Evolutionary conservation across 2,113 vertebrate genomes (phyloP).

Genomic region (Albula glossodonta): DNA sequence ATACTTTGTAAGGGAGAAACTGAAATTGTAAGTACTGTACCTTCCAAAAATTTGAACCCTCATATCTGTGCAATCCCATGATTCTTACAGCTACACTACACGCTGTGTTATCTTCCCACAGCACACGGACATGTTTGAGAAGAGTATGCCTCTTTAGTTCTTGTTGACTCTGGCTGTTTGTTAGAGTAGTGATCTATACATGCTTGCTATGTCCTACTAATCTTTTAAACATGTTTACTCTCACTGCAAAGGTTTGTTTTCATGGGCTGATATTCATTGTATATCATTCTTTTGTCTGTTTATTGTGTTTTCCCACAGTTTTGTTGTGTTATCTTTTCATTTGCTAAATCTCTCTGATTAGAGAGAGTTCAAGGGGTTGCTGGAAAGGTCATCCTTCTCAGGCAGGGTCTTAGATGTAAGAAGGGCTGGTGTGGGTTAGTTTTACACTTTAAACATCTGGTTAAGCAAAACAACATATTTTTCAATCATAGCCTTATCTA

Average conservation of each 20-base stretch:
- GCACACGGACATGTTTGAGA: neutral
- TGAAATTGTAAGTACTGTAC: too few species aligned
- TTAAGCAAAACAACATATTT: too few species aligned
- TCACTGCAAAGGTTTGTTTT: neutral
- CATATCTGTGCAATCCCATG: too few species aligned
- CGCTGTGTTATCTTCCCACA: neutral
- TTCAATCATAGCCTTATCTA: too few species aligned
- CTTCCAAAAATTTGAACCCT: neutral
- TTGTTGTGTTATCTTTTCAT: neutral
- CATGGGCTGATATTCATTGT: neutral
- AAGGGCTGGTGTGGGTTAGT: too few species aligned
- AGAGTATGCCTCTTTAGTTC: neutral
- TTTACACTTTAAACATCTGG: too few species aligned
- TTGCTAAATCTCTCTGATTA: neutral
- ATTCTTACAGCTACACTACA: neutral
- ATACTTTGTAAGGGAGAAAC: too few species aligned
- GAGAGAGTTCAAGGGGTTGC: too few species aligned
- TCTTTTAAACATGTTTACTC: neutral
- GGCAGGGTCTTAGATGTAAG: too few species aligned
- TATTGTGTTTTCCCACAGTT: neutral
- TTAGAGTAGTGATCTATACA: too few species aligned
- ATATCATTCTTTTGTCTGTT: neutral
- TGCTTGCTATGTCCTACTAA: too few species aligned
- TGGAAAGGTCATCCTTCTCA: too few species aligned
- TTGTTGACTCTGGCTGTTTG: neutral